These are phyloP conservation scores for Leptopilina boulardi DNA, from an alignment of 1,140 invertebrate species.

Conservation along the genomic window DNA sequence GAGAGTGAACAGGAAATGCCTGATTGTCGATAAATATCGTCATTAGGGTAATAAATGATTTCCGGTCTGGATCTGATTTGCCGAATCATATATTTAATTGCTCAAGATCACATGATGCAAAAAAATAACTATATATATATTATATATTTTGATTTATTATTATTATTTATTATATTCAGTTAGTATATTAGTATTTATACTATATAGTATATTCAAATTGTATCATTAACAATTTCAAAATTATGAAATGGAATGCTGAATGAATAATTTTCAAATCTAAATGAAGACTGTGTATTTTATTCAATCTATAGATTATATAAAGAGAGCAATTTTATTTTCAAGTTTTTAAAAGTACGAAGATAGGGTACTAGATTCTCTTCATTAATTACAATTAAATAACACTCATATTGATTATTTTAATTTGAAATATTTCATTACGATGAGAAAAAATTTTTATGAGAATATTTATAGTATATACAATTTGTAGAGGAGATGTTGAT, in stretches of 20 bases:
- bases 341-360: too few species aligned
- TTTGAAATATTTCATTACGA: not conserved
- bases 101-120: not conserved
- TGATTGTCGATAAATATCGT: constrained; percentile 26
- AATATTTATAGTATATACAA: not conserved
- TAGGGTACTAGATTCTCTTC: too few species aligned
- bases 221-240: too few species aligned
- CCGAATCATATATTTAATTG: constrained; percentile 19
- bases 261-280: too few species aligned
- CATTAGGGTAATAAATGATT: constrained; percentile 18
- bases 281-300: not conserved
- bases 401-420: not conserved
- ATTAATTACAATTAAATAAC: not conserved
- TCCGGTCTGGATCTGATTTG: constrained; percentile 32
- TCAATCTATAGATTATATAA: too few species aligned
- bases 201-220: too few species aligned
- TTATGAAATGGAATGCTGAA: too few species aligned
- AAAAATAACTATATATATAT: not conserved
- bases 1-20: constrained; percentile 17
- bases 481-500: constrained; percentile 6
- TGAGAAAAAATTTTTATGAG: not conserved
- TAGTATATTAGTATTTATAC: too few species aligned
- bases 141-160: not conserved
- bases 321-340: too few species aligned
- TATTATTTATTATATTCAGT: too few species aligned